Percentiles rank a stretch among this genome's conserved stretches.
phyloP scores from a whole-genome alignment of 1,140 invertebrate genomes.

The Polypedilum pembai region DNA sequence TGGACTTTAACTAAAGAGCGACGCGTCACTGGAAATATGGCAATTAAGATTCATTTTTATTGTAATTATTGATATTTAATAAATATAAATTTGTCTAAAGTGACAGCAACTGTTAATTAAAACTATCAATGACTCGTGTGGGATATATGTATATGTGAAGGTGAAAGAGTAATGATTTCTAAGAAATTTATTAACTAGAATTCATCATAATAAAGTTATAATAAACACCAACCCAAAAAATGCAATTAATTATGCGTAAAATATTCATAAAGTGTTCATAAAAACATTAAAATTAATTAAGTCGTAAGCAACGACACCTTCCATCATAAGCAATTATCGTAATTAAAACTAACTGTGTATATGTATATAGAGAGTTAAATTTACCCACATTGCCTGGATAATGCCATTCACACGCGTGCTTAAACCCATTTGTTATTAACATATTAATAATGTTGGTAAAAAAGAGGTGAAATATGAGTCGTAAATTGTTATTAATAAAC shows the following conservation, averaged over 20 bases:
- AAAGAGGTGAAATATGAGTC: conserved; percentile 25
- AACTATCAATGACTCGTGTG: too few species aligned
- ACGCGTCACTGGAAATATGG: background rate
- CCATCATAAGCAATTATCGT: conserved; percentile 23
- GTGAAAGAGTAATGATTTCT: too few species aligned
- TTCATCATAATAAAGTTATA: background rate
- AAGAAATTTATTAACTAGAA: background rate
- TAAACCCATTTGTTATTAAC: conserved; percentile 21
- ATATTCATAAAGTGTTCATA: conserved; percentile 28
- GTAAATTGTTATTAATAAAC: conserved; percentile 21
- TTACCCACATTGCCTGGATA: background rate
- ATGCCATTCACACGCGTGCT: conserved; percentile 22
- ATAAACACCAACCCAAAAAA: background rate
- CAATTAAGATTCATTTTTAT: conserved; percentile 8
- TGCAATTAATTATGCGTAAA: conserved; percentile 19
- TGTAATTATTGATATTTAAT: background rate
- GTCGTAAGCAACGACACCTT: background rate
- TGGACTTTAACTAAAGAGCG: background rate
- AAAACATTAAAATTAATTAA: conserved; percentile 28
- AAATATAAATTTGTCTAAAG: too few species aligned
- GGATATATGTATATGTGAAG: too few species aligned
- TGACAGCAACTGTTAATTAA: too few species aligned
- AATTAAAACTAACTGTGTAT: conserved; percentile 5
- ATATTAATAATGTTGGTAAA: background rate
- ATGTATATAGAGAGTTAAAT: background rate